Evolutionary conservation across 2,797 vertebrate genomes (phyloP).

Genomic region (Lophotriccus pileatus): DNA sequence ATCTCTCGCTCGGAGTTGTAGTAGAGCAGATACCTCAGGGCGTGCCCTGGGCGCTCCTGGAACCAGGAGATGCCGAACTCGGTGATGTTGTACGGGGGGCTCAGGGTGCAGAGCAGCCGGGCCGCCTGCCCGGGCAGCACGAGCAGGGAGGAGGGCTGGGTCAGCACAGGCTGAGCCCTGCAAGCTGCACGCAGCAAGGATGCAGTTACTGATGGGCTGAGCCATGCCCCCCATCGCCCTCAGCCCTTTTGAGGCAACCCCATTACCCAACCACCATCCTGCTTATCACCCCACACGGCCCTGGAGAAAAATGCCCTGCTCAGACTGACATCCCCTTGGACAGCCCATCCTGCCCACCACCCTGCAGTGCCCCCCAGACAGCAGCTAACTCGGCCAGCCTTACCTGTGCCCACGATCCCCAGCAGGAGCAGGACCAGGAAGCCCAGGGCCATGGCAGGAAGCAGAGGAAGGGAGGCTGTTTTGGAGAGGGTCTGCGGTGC

Average conservation of each 20-base stretch:
- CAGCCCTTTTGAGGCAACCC: background rate
- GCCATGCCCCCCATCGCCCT: rapidly evolving
- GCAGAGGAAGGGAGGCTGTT: background rate
- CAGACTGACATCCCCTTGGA: background rate
- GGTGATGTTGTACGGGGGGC: slow-evolving; percentile 24
- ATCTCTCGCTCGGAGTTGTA: slow-evolving; percentile 50
- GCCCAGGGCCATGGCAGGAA: slow-evolving; percentile 12
- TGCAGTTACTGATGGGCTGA: background rate
- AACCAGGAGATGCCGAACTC: slow-evolving; percentile 67
- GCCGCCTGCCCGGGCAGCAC: slow-evolving; percentile 66
- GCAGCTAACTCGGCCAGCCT: background rate
- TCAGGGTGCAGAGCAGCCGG: slow-evolving; percentile 62
- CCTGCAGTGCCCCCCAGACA: background rate
- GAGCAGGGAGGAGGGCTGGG: background rate
- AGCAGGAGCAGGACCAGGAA: background rate
- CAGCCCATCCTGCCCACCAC: background rate
- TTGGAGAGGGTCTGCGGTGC: background rate
- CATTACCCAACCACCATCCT: background rate
- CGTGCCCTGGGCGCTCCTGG: slow-evolving; percentile 57
- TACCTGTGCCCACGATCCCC: background rate
- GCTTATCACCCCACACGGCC: background rate
- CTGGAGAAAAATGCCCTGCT: rapidly evolving
- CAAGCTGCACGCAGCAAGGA: background rate
- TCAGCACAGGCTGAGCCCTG: slow-evolving; percentile 7
- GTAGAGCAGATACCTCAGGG: slow-evolving; percentile 64